phyloP scores from a whole-genome alignment of 2,888 invertebrate species.

The Diarsia brunnea region DNA sequence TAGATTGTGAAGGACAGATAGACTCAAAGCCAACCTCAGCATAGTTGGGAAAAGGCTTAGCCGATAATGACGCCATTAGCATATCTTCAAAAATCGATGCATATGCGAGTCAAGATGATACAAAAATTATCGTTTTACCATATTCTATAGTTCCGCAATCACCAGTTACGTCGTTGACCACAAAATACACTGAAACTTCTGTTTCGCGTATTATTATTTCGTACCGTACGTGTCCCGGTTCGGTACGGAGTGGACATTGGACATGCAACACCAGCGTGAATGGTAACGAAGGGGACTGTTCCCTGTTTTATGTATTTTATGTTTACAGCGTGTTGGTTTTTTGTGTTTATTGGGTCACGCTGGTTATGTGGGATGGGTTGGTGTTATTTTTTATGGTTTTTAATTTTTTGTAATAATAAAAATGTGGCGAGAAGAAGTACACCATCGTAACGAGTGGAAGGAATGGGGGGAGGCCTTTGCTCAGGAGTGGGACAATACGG shows the following conservation, averaged over 20 bases:
- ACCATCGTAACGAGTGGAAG: too few species aligned
- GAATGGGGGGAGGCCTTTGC: too few species aligned
- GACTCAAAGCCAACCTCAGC: too few species aligned
- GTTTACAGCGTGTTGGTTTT: slow-evolving; percentile 12
- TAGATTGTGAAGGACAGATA: too few species aligned
- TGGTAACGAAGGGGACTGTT: slow-evolving; percentile 28
- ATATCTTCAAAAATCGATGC: too few species aligned
- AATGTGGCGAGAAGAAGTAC: too few species aligned
- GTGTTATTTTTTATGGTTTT: background rate
- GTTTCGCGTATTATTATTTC: slow-evolving; percentile 26
- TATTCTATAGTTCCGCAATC: background rate
- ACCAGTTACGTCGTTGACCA: background rate
- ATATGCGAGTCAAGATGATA: too few species aligned
- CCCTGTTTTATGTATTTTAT: slow-evolving; percentile 39
- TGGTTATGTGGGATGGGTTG: background rate
- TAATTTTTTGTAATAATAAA: background rate
- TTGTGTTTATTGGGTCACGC: background rate
- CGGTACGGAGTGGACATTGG: background rate
- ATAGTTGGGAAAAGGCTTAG: too few species aligned
- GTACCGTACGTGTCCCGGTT: slow-evolving; percentile 26
- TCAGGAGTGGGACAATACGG: too few species aligned
- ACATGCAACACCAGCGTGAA: slow-evolving; percentile 44
- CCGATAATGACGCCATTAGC: too few species aligned
- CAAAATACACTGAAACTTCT: background rate
- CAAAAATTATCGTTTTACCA: too few species aligned